Percentiles rank a stretch among this genome's conserved stretches.
phyloP scores from a whole-genome alignment of 2,113 vertebrate species.

The Cervus canadensis region DNA sequence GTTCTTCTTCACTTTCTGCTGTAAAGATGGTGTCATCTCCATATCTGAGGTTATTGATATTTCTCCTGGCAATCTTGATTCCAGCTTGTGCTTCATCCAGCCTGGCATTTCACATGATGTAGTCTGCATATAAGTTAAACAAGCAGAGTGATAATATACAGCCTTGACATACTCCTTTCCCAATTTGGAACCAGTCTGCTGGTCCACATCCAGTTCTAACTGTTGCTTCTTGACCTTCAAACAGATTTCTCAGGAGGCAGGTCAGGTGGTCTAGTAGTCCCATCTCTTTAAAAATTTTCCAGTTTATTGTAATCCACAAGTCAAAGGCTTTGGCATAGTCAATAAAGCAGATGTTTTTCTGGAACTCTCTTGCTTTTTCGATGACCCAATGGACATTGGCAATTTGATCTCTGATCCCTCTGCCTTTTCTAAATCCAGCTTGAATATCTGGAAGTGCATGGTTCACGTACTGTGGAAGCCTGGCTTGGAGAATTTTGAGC shows the following conservation, averaged over 20 bases:
- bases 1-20: not conserved
- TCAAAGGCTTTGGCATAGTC: not conserved
- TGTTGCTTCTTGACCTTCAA: not conserved
- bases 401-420: not conserved
- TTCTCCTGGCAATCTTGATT: not conserved
- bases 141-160: not conserved
- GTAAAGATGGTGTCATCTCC: not conserved
- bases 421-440: not conserved
- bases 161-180: not conserved
- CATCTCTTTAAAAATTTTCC: not conserved
- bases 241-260: not conserved
- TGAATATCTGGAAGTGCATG: no score
- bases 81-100: not conserved
- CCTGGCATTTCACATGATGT: not conserved
- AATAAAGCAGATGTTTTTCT: not conserved
- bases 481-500: no score
- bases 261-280: not conserved
- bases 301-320: not conserved
- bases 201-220: not conserved
- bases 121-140: not conserved
- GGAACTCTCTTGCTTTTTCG: not conserved
- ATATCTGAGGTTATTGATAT: not conserved
- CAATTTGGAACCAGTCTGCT: not conserved
- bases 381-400: not conserved
- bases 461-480: no score